Conservation (phyloP, 2,797 vertebrate genomes). For the Sebastes kiyomatsui region DNA sequence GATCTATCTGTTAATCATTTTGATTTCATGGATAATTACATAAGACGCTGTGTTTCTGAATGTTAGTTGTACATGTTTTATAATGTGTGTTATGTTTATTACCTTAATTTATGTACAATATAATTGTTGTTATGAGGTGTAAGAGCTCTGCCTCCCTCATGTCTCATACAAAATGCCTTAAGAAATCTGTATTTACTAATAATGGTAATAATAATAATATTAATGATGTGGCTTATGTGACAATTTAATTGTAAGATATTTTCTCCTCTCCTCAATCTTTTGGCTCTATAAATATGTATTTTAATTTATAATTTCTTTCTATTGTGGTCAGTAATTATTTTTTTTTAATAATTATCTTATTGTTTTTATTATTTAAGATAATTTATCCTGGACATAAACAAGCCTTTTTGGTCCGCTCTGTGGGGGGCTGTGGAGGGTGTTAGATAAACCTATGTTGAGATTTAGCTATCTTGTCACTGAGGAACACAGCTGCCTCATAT, state of each 20-base stretch:
- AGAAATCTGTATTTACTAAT: background rate
- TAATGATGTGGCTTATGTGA: background rate
- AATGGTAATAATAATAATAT: conserved; percentile 13
- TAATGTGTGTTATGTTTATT: conserved; percentile 1
- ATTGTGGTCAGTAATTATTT: background rate
- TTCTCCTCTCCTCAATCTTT: background rate
- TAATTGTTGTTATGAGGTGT: background rate
- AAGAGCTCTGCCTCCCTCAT: background rate
- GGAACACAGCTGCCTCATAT: conserved; percentile 72
- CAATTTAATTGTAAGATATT: background rate
- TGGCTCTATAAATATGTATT: background rate
- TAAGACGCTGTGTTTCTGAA: conserved; percentile 21
- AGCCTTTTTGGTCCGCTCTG: background rate
- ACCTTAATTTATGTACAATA: conserved; percentile 30
- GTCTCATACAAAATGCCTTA: conserved; percentile 44
- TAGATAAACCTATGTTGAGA: conserved; percentile 58
- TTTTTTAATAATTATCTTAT: background rate
- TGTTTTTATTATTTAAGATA: background rate
- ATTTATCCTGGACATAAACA: conserved; percentile 12
- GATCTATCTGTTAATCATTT: background rate
- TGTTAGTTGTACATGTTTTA: conserved; percentile 37
- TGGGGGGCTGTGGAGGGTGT: background rate
- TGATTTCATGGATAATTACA: background rate
- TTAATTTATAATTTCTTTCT: background rate
- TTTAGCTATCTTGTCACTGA: conserved; percentile 64